These are phyloP conservation scores for Lasaia peninsularis DNA, from an alignment of 1,140 invertebrate genomes.

Conservation along the genomic window DNA sequence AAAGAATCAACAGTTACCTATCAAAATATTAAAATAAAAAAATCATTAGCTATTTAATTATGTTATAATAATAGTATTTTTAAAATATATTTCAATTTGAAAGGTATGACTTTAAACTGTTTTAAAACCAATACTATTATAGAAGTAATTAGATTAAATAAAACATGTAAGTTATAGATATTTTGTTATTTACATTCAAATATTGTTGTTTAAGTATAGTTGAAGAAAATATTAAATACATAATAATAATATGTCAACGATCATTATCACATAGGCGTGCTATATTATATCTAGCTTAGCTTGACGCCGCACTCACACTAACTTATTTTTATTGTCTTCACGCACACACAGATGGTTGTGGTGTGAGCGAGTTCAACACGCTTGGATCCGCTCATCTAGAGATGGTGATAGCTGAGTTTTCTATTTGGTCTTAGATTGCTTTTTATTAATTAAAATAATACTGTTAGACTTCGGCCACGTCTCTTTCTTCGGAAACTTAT, in stretches of 20 bases:
- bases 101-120: no score
- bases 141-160: no score
- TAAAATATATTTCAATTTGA: no score
- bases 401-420: slow-evolving; percentile 41
- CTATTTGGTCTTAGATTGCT: slow-evolving; percentile 11
- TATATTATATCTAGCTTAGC: slow-evolving; percentile 34
- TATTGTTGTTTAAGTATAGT: no score
- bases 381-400: slow-evolving; percentile 30
- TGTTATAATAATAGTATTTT: no score
- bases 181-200: no score
- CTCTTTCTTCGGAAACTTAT: no score
- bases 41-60: no score
- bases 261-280: slow-evolving; percentile 21
- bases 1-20: no score
- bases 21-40: no score
- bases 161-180: no score
- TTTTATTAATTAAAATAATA: not conserved
- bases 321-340: slow-evolving; percentile 52
- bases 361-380: slow-evolving; percentile 58
- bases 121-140: no score
- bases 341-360: slow-evolving; percentile 24
- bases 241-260: slow-evolving; percentile 19
- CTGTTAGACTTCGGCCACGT: not conserved
- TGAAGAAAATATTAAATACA: not conserved
- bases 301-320: slow-evolving; percentile 44